Evolutionary conservation across 2,888 invertebrate genomes (phyloP).

Genomic region (Axea sp.): DNA sequence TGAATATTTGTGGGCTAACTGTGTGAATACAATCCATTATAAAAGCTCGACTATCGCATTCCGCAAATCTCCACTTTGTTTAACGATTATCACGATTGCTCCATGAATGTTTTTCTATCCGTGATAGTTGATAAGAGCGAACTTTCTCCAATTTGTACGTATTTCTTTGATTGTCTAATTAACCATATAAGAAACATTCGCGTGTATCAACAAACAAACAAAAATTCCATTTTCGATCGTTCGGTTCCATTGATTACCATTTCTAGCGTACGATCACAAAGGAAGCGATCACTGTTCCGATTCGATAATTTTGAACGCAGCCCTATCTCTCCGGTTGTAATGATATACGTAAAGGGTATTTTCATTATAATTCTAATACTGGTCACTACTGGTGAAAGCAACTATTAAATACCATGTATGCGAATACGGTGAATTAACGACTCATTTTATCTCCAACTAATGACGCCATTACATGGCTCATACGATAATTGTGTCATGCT

Average conservation of each 20-base stretch:
- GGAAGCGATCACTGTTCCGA: conserved; percentile 6
- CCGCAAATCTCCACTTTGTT: too few relatives aligned
- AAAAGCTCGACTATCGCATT: too few relatives aligned
- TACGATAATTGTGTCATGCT: conserved; percentile 58
- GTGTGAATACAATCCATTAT: not conserved
- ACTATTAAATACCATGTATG: conserved; percentile 42
- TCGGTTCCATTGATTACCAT: too few relatives aligned
- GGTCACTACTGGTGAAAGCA: conserved; percentile 48
- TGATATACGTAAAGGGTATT: conserved; percentile 24
- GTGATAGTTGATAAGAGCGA: too few relatives aligned
- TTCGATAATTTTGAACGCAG: conserved; percentile 17
- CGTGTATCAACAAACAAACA: too few relatives aligned
- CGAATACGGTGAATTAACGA: conserved; percentile 54
- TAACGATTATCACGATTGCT: not conserved
- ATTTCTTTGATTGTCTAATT: conserved; percentile 3
- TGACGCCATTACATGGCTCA: conserved; percentile 54
- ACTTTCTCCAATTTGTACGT: conserved; percentile 4
- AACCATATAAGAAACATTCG: too few relatives aligned
- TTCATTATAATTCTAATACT: conserved; percentile 33
- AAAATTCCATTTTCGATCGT: too few relatives aligned
- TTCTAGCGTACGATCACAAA: too few relatives aligned
- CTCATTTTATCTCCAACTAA: conserved; percentile 51
- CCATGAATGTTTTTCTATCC: too few relatives aligned
- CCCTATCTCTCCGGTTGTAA: conserved; percentile 15
- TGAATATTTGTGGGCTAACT: conserved; percentile 11